Conservation (phyloP, 2,888 invertebrate genomes). For the Lepas anatifera region DNA sequence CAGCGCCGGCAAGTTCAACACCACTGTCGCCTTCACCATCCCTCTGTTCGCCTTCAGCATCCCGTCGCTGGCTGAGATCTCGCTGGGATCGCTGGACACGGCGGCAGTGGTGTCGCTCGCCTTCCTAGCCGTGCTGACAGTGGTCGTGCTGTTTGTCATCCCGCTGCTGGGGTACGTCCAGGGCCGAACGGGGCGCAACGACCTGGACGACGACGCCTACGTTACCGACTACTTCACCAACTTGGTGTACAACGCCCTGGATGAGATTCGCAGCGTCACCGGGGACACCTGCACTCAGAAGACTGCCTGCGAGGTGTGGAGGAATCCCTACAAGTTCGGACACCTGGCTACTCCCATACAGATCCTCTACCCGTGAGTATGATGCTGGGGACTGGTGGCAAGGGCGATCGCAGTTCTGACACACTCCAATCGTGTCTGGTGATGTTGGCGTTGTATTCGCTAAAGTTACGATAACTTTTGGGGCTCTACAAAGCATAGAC, state of each 20-base stretch:
- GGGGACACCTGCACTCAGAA: slow-evolving; percentile 30
- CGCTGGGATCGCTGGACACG: slow-evolving; percentile 2
- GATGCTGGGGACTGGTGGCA: too few species aligned
- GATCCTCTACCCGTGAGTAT: slow-evolving; percentile 29
- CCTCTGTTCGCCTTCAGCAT: slow-evolving; percentile 28
- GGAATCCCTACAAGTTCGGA: slow-evolving; percentile 31
- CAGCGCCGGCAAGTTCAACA: slow-evolving; percentile 27
- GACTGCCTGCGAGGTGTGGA: slow-evolving; percentile 31
- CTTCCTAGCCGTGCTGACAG: slow-evolving; percentile 20
- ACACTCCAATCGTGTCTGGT: too few species aligned
- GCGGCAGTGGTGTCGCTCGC: slow-evolving; percentile 17
- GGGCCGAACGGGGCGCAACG: slow-evolving; percentile 13
- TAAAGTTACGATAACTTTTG: too few species aligned
- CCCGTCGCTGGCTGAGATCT: slow-evolving; percentile 16
- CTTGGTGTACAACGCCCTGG: slow-evolving; percentile 21
- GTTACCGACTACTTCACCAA: slow-evolving; percentile 4
- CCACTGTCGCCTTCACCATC: slow-evolving; percentile 28
- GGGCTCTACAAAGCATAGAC: too few species aligned
- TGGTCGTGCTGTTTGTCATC: slow-evolving; percentile 22
- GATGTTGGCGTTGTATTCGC: too few species aligned
- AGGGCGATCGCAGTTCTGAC: too few species aligned
- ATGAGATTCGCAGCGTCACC: slow-evolving; percentile 18
- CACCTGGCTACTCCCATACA: slow-evolving; percentile 29
- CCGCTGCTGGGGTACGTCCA: slow-evolving; percentile 23
- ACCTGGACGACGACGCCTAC: slow-evolving; percentile 7